Evolutionary conservation across 2,888 invertebrate genomes (phyloP).

Genomic region (Oscheius sp.): DNA sequence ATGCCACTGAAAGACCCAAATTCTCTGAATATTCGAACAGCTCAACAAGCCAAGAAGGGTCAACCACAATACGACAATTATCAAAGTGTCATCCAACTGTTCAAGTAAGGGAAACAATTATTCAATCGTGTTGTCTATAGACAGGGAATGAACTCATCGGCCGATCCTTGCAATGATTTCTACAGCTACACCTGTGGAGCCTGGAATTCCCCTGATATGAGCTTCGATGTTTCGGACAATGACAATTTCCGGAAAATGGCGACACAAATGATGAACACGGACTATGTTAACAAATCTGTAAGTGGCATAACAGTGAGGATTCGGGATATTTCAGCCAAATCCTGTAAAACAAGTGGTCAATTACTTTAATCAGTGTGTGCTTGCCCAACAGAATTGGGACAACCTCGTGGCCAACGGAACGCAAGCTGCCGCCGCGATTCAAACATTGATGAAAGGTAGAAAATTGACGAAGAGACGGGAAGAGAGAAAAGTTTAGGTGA

Average conservation of each 20-base stretch:
- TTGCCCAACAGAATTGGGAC: constrained; percentile 47
- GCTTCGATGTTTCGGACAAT: constrained; percentile 53
- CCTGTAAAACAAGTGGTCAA: constrained; percentile 46
- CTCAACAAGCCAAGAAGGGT: constrained; percentile 6
- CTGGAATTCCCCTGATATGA: constrained; percentile 47
- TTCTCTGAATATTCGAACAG: constrained; percentile 15
- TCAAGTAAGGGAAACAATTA: constrained; percentile 31
- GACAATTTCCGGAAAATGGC: constrained; percentile 47
- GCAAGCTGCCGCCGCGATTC: neutral
- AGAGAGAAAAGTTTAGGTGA: neutral
- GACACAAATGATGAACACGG: constrained; percentile 35
- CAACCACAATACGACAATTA: constrained; percentile 35
- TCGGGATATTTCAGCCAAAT: constrained; percentile 41
- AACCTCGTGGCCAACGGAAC: constrained; percentile 35
- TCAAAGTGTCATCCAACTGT: constrained; percentile 36
- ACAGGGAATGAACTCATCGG: constrained; percentile 46
- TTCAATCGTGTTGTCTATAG: neutral
- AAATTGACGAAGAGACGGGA: neutral
- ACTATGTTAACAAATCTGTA: constrained; percentile 43
- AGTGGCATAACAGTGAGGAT: neutral
- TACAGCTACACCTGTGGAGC: constrained; percentile 64
- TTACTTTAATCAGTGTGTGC: constrained; percentile 47
- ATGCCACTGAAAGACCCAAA: constrained; percentile 3
- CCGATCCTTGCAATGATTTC: constrained; percentile 68
- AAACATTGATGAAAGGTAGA: constrained; percentile 7